These are phyloP conservation scores for Troglohyphantes excavatus DNA, from an alignment of 2,888 invertebrate species.

Conservation along the genomic window DNA sequence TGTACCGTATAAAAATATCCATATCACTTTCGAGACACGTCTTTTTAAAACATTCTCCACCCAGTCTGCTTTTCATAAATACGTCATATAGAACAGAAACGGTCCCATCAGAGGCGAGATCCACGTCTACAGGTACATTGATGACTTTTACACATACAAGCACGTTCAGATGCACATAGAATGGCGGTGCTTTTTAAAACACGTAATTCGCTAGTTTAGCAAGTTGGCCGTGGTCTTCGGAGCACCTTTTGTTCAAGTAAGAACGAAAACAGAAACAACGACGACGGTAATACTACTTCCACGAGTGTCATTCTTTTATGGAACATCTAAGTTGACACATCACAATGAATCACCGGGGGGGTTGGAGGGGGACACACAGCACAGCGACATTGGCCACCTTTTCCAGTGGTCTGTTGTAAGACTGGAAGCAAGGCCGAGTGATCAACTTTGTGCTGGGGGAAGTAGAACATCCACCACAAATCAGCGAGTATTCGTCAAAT, in stretches of 20 bases:
- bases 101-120: conserved; percentile 46
- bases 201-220: background rate
- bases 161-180: conserved; percentile 39
- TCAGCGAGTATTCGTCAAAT: background rate
- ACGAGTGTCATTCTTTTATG: background rate
- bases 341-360: conserved; percentile 53
- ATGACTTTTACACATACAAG: conserved; percentile 50
- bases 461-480: background rate
- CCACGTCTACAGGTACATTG: conserved; percentile 15
- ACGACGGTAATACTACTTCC: conserved; percentile 51
- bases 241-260: conserved; percentile 57
- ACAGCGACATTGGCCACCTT: conserved; percentile 25
- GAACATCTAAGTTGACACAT: conserved; percentile 73
- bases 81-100: conserved; percentile 39
- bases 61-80: conserved; percentile 65
- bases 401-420: background rate
- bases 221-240: background rate
- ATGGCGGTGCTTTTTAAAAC: conserved; percentile 9
- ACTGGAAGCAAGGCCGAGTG: background rate
- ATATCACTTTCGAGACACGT: conserved; percentile 41
- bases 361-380: conserved; percentile 34
- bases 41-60: conserved; percentile 41
- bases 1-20: conserved; percentile 75
- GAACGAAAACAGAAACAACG: conserved; percentile 24
- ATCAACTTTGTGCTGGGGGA: conserved; percentile 41